phyloP scores from a whole-genome alignment of 2,888 invertebrate species.

The Drosophila recens region DNA sequence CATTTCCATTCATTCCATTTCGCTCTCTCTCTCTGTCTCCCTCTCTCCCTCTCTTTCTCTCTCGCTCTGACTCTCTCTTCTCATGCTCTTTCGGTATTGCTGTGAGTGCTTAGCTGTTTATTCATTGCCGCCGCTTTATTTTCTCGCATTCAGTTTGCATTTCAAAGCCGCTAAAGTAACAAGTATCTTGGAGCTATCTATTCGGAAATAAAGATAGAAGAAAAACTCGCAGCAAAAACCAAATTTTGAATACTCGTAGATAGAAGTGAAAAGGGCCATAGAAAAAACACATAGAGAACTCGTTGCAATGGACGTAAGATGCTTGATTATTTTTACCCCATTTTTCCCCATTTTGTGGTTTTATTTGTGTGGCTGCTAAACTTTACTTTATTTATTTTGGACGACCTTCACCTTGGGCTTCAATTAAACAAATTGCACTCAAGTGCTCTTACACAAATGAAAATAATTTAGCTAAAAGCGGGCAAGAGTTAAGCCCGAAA shows the following conservation, averaged over 20 bases:
- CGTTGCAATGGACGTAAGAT: conserved; percentile 68
- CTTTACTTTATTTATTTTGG: conserved; percentile 24
- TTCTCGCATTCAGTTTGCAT: conserved; percentile 75
- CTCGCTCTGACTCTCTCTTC: conserved; percentile 7
- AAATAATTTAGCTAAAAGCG: conserved; percentile 60
- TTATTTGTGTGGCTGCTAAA: conserved; percentile 53
- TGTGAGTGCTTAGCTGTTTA: conserved; percentile 50
- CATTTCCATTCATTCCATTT: conserved; percentile 66
- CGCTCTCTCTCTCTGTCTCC: conserved; percentile 14
- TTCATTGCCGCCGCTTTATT: conserved; percentile 69
- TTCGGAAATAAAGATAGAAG: conserved; percentile 37
- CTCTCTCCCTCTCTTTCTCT: conserved; percentile 7
- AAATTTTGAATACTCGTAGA: conserved; percentile 50
- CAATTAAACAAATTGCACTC: conserved; percentile 73
- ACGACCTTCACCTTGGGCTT: conserved; percentile 78
- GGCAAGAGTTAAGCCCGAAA: conserved; percentile 22
- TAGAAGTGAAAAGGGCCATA: conserved; percentile 57
- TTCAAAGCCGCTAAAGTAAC: conserved; percentile 79
- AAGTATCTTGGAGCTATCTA: conserved; percentile 74
- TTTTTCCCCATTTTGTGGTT: conserved; percentile 16
- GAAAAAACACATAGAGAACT: conserved; percentile 35
- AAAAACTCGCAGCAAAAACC: conserved; percentile 41
- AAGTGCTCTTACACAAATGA: conserved; percentile 67
- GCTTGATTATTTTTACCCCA: conserved; percentile 14
- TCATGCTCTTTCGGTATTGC: conserved; percentile 11